These are phyloP conservation scores for Danio choprae DNA, from an alignment of 2,797 vertebrate genomes.

Conservation along the genomic window DNA sequence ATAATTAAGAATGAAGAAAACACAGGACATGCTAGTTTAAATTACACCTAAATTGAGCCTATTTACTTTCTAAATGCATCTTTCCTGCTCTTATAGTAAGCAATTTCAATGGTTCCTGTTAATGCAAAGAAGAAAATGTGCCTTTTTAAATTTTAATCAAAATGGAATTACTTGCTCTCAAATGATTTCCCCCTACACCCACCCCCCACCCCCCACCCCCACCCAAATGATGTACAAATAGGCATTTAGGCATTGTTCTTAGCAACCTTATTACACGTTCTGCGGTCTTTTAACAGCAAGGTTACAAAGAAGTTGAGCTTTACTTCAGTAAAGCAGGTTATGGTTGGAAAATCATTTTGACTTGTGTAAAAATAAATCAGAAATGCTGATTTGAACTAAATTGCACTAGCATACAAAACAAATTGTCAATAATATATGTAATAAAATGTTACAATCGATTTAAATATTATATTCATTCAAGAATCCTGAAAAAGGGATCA, in stretches of 20 bases:
- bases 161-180: not conserved
- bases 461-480: too few relatives aligned
- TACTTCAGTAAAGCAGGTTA: not conserved
- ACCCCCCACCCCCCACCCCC: too few relatives aligned
- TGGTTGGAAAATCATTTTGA: not conserved
- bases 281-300: not conserved
- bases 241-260: not conserved
- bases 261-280: not conserved
- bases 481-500: too few relatives aligned
- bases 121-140: constrained; percentile 11
- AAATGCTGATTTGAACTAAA: not conserved
- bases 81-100: constrained; percentile 2
- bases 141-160: constrained; percentile 7
- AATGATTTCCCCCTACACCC: too few relatives aligned
- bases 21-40: not conserved
- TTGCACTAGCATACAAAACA: not conserved
- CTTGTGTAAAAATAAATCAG: not conserved
- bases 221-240: not conserved
- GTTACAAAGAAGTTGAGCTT: constrained; percentile 4
- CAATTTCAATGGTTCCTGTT: not conserved
- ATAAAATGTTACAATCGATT: too few relatives aligned
- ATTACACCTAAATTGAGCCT: not conserved
- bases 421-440: too few relatives aligned
- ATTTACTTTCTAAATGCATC: constrained; percentile 8
- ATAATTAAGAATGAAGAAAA: constrained; percentile 9